Base-by-base conservation (phyloP, 2,888 invertebrate species). In the Diloba caeruleocephala region DNA sequence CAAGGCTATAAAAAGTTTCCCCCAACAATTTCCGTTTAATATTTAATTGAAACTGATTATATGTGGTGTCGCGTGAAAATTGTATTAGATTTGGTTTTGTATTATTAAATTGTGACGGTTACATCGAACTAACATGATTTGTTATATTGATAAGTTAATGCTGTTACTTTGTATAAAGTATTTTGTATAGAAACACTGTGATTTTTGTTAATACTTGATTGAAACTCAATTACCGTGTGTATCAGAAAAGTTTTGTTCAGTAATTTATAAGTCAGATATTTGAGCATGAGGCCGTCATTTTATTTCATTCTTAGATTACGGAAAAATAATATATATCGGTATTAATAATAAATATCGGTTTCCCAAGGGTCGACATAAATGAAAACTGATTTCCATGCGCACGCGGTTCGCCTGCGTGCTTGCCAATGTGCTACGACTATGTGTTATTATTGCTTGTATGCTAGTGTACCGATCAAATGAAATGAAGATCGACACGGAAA, bases 11-110 rank as follows among this genome's bases (percentile, higher is more conserved):
- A 56, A 56, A 49, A 49, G 58, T 58, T 51, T 25, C 36, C 28
- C 36, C 28, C 31, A 34, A 43, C 38, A 23, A 39, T 26, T 53
- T 52, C 51, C 45, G 28, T 61, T 66, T 59, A 49, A 54, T 46
- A 70, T 53, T 51, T 39, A 58, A 74, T 71, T 67, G 56, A 45
- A 62, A 10, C 45, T 52, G 71, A 74, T 74, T 71, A 48, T 39
- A 48, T 33, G 13, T 45, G 26, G 29, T 57, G 49, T 56, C 28
- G 53, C 71, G 72, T 71, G 63, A 50, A 56, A 74, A 71, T 71
- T 74, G 48, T 71, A 65, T 71, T 71, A 59, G 75, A 15, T 48
- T 48, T 44, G 71, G 50, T 50, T 55, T 14, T 31, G 19, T 61
- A 36, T 62, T 42, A 62, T 61, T 68, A 61, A 62, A 62, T 68